phyloP scores from a whole-genome alignment of 2,797 vertebrate species.

The Muscicapa comitata region DNA sequence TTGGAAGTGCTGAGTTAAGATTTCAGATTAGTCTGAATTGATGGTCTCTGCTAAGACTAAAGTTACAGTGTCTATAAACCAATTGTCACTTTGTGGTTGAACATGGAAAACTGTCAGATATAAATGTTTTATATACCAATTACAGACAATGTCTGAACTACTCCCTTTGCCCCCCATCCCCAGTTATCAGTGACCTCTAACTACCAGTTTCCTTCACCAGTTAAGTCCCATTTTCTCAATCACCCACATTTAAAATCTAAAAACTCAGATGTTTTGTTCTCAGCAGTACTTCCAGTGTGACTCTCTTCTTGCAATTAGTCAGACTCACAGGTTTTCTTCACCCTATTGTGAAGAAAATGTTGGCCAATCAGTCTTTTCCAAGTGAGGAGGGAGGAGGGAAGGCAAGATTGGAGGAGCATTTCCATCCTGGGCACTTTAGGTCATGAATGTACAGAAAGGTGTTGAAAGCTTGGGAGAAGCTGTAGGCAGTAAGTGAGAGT shows the following conservation, averaged over 20 bases:
- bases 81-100: neutral
- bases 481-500: conserved; percentile 18
- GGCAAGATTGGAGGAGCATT: neutral
- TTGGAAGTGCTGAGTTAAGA: neutral
- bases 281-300: neutral
- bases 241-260: neutral
- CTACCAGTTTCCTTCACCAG: neutral
- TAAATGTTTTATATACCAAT: neutral
- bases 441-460: neutral
- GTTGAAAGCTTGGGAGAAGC: conserved; percentile 35
- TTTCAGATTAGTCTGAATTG: neutral
- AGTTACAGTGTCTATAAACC: neutral
- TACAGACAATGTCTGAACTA: neutral
- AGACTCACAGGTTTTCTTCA: neutral
- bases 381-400: neutral
- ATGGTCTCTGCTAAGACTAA: neutral
- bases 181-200: neutral
- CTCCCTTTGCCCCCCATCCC: rapidly evolving
- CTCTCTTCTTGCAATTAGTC: neutral
- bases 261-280: neutral
- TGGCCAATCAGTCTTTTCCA: neutral
- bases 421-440: neutral
- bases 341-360: neutral
- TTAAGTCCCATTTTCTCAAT: neutral
- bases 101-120: neutral